Conservation (phyloP, 2,113 vertebrate species). For the Caracal caracal region DNA sequence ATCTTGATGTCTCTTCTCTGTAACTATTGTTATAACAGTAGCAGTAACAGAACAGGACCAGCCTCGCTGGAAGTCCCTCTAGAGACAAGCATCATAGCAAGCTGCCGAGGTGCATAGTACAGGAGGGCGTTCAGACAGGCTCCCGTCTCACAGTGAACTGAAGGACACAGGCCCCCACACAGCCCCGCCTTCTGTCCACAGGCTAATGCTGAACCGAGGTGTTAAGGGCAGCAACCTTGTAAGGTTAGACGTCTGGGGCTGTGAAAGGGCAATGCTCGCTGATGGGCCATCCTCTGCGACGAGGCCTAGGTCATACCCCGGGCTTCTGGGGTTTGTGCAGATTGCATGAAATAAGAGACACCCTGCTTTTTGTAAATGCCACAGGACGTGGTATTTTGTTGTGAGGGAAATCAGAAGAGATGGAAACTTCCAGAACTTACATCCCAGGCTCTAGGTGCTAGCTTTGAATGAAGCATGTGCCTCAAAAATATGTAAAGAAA, state of each 20-base stretch:
- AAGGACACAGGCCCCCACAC: background rate
- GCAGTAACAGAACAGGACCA: no score
- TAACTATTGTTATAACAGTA: background rate
- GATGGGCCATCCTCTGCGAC: background rate
- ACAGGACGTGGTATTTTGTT: background rate
- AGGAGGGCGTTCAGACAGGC: background rate
- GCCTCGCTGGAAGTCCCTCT: no score
- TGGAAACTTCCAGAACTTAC: background rate
- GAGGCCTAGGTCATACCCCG: rapidly evolving
- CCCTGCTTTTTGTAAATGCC: background rate
- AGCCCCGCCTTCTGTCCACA: no score
- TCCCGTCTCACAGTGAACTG: no score
- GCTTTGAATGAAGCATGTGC: background rate
- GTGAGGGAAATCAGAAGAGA: background rate
- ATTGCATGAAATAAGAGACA: background rate
- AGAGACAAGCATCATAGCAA: background rate
- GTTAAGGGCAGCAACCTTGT: no score
- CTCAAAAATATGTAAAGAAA: background rate
- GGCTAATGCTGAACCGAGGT: rapidly evolving
- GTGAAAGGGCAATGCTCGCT: background rate
- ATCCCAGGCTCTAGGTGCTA: background rate
- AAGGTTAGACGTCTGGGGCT: rapidly evolving
- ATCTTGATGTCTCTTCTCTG: background rate
- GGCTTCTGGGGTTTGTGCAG: background rate
- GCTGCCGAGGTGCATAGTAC: rapidly evolving